Evolutionary conservation across 2,113 vertebrate species (phyloP).

Genomic region (Chroicocephalus ridibundus): DNA sequence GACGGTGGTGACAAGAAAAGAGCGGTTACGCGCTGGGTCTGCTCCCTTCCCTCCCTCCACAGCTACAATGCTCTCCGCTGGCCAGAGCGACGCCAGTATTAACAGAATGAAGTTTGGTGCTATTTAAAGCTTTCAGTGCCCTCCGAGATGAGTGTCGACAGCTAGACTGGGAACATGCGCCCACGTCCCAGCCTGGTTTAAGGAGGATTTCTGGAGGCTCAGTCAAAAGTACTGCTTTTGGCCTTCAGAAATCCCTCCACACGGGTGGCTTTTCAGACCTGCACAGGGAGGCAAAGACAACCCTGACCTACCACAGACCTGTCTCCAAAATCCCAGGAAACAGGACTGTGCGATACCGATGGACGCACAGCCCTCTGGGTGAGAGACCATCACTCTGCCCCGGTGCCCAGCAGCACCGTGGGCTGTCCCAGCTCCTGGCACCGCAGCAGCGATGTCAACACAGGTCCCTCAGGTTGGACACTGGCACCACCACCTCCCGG

Average conservation of each 20-base stretch:
- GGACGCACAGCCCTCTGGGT: background rate
- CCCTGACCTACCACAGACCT: background rate
- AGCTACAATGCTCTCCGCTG: accelerated
- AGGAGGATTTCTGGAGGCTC: background rate
- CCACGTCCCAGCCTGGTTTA: background rate
- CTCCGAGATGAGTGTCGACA: background rate
- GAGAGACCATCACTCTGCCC: background rate
- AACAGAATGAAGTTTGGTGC: background rate
- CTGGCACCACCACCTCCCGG: background rate
- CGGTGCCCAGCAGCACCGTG: background rate
- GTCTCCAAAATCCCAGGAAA: background rate
- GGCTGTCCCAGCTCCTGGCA: background rate
- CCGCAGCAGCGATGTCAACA: accelerated
- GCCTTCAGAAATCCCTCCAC: background rate
- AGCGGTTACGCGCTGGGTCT: accelerated
- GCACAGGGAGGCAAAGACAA: no score
- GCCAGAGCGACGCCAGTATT: background rate
- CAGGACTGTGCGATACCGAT: accelerated
- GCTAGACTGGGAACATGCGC: background rate
- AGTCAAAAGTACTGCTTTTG: accelerated
- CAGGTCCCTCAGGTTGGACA: background rate
- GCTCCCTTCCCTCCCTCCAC: background rate
- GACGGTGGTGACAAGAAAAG: accelerated
- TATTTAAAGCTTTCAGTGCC: background rate
- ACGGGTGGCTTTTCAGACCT: background rate